Conservation (phyloP, 2,888 invertebrate species). For the Vannuccia rotundouncinata region DNA sequence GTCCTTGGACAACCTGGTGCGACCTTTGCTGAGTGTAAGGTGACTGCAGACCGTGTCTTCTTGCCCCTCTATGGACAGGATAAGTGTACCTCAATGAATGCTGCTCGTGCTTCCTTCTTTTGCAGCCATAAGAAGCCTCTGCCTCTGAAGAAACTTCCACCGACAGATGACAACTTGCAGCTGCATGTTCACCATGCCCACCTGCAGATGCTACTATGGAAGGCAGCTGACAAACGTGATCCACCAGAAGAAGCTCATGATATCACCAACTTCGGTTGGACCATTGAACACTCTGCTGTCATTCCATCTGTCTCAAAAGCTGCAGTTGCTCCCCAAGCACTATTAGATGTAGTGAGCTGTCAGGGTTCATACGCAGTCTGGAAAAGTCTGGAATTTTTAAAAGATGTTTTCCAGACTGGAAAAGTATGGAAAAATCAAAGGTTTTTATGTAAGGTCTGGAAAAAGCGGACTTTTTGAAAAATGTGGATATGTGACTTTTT, state of each 20-base stretch:
- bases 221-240: not conserved
- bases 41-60: no score
- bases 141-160: not conserved
- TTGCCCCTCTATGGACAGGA: no score
- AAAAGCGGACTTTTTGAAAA: no score
- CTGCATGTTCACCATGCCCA: not conserved
- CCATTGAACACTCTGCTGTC: conserved; percentile 19
- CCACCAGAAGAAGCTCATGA: conserved; percentile 30
- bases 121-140: not conserved
- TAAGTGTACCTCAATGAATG: not conserved
- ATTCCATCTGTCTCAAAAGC: conserved; percentile 23
- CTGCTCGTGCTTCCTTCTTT: not conserved
- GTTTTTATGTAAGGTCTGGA: no score
- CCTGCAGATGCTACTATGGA: not conserved
- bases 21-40: no score
- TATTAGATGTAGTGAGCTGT: conserved; percentile 27
- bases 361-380: no score
- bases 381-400: no score
- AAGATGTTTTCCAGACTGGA: no score
- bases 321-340: conserved; percentile 30
- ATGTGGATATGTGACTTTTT: no score
- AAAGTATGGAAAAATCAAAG: no score
- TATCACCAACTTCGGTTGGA: conserved; percentile 33
- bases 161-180: not conserved
- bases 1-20: not conserved